A percentile compares a stretch with the other conserved stretches of the same genome.
Conservation (phyloP, 2,888 invertebrate species). For the Agrotis ipsilon region DNA sequence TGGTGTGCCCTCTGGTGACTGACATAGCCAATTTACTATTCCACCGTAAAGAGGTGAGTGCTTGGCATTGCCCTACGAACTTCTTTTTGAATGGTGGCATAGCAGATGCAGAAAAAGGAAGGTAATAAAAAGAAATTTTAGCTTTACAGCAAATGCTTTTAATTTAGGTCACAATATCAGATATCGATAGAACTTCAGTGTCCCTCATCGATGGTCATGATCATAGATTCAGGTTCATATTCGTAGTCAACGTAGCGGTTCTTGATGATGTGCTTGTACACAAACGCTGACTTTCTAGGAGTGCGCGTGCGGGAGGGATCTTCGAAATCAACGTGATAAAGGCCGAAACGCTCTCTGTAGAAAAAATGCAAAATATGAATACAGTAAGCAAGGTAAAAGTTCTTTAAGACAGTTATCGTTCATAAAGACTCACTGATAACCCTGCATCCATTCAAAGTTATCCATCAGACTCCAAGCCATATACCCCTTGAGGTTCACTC, state of each 20-base stretch:
- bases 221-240: slow-evolving; percentile 76
- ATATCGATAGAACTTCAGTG: slow-evolving; percentile 13
- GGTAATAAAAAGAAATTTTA: no score
- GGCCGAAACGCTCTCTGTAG: slow-evolving; percentile 91
- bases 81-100: no score
- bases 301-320: slow-evolving; percentile 91
- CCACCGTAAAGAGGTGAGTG: no score
- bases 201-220: slow-evolving; percentile 81
- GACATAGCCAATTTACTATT: no score
- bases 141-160: no score
- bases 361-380: slow-evolving; percentile 3
- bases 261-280: slow-evolving; percentile 90
- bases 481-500: slow-evolving; percentile 85
- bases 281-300: slow-evolving; percentile 92
- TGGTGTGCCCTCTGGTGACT: no score
- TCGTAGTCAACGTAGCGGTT: slow-evolving; percentile 79
- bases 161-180: no score
- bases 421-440: slow-evolving; percentile 66
- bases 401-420: neutral
- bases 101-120: no score
- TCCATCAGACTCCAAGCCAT: slow-evolving; percentile 93
- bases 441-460: slow-evolving; percentile 92
- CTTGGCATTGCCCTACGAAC: no score
- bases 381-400: neutral
- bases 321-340: slow-evolving; percentile 93